Conservation (phyloP, 1,140 invertebrate genomes). For the Zelostemma sp. region DNA sequence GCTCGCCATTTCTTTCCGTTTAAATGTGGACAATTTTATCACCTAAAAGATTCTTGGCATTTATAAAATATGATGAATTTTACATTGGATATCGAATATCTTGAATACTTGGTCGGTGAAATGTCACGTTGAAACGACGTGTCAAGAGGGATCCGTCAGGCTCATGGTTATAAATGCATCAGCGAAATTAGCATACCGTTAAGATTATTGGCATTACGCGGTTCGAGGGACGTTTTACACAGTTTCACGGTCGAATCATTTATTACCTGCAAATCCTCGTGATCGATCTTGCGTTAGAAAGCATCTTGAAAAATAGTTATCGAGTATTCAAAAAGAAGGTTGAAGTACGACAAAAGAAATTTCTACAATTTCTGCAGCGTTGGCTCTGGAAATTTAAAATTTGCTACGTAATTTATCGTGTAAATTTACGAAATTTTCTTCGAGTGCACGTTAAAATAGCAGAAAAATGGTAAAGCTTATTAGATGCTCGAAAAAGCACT, state of each 20-base stretch:
- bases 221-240: constrained; percentile 51
- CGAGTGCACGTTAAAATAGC: too few relatives aligned
- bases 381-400: too few relatives aligned
- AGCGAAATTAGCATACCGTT: constrained; percentile 65
- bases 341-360: too few relatives aligned
- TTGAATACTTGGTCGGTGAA: constrained; percentile 6
- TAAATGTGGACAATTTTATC: too few relatives aligned
- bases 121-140: constrained; percentile 41
- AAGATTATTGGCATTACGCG: constrained; percentile 66
- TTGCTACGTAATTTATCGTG: too few relatives aligned
- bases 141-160: constrained; percentile 64
- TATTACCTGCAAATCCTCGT: constrained; percentile 56
- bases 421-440: too few relatives aligned
- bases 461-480: too few relatives aligned
- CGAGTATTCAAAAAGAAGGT: neutral
- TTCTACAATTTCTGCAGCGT: too few relatives aligned
- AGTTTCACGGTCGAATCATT: constrained; percentile 56
- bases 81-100: constrained; percentile 19
- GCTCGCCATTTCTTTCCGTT: too few relatives aligned
- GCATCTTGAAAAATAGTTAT: constrained; percentile 5
- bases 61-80: too few relatives aligned
- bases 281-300: constrained; percentile 23
- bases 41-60: too few relatives aligned
- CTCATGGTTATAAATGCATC: constrained; percentile 67
- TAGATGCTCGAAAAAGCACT: neutral